These are phyloP conservation scores for Proteles cristata DNA, from an alignment of 2,113 vertebrate genomes.

Conservation along the genomic window DNA sequence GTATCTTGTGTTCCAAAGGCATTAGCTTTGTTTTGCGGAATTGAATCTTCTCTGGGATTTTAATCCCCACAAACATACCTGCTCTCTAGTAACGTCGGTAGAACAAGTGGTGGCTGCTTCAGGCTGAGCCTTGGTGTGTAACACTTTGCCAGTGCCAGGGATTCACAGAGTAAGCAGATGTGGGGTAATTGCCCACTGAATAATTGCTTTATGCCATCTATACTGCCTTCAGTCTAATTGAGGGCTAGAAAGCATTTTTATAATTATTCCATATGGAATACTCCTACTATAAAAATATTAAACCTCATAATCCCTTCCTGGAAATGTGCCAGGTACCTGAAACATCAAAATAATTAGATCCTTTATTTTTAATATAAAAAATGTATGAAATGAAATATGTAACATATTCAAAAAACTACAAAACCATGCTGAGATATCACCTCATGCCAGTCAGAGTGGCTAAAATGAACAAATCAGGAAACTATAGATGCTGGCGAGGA, in stretches of 20 bases:
- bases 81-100: background rate
- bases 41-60: background rate
- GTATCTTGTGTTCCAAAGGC: background rate
- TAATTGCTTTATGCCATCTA: background rate
- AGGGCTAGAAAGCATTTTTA: background rate
- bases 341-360: background rate
- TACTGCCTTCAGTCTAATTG: background rate
- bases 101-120: background rate
- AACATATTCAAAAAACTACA: background rate
- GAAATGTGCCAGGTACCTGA: background rate
- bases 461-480: too few relatives aligned
- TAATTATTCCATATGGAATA: background rate
- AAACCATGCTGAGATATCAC: too few relatives aligned
- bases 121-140: background rate
- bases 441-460: too few relatives aligned
- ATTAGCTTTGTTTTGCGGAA: constrained; percentile 42
- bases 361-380: constrained; percentile 6
- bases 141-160: background rate
- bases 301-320: background rate
- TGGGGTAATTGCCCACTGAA: background rate
- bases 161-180: background rate
- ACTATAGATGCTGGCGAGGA: too few relatives aligned
- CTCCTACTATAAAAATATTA: background rate
- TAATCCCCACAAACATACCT: background rate
- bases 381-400: background rate